These are phyloP conservation scores for Tetropium fuscum DNA, from an alignment of 2,888 invertebrate genomes.

Conservation along the genomic window DNA sequence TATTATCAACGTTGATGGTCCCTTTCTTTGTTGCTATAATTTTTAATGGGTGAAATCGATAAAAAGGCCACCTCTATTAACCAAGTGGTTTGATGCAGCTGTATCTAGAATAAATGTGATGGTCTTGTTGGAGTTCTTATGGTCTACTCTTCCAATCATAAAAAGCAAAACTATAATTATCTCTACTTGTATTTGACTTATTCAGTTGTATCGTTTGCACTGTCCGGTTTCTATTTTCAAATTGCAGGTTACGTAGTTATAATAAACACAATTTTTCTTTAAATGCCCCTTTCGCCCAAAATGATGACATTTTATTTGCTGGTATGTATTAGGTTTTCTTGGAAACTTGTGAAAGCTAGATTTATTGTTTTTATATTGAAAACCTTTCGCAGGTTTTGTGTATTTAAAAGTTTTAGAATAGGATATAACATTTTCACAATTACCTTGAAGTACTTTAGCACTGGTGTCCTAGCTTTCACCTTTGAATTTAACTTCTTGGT, in stretches of 20 bases:
- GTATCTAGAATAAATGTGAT: slow-evolving; percentile 38
- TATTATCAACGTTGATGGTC: too few species aligned
- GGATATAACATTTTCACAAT: background rate
- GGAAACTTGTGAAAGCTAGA: background rate
- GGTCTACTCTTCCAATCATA: background rate
- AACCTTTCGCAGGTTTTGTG: background rate
- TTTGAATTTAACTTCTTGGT: slow-evolving; percentile 26
- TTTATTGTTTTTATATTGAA: background rate
- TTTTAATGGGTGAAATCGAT: slow-evolving; percentile 20
- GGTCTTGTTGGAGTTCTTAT: background rate
- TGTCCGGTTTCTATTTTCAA: background rate
- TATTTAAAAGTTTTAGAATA: background rate
- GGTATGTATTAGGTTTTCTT: background rate
- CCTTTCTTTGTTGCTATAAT: too few species aligned
- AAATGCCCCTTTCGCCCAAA: background rate
- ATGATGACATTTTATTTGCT: background rate
- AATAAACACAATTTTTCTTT: slow-evolving; percentile 4
- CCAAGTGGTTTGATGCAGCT: slow-evolving; percentile 39
- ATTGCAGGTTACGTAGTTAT: background rate
- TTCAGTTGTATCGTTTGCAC: background rate
- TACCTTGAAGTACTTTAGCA: slow-evolving; percentile 3
- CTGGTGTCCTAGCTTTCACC: background rate
- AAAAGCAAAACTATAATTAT: background rate
- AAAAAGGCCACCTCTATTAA: slow-evolving; percentile 17
- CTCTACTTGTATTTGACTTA: background rate